These are phyloP conservation scores for Sturnus vulgaris DNA, from an alignment of 2,113 vertebrate species.

Conservation along the genomic window DNA sequence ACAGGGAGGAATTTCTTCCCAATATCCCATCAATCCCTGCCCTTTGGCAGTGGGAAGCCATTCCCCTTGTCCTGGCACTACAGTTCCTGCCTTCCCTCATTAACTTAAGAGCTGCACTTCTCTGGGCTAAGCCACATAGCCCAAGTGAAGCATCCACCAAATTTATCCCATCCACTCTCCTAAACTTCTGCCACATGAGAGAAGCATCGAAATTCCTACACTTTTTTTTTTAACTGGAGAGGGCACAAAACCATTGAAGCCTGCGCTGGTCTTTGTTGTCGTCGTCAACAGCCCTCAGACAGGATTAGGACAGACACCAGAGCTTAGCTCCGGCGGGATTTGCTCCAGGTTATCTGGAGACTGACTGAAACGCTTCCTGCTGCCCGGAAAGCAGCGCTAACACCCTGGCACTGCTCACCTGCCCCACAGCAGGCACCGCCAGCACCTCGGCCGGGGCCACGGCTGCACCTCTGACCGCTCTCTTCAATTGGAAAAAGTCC, in stretches of 20 bases:
- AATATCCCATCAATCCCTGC: background rate
- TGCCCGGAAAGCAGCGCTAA: background rate
- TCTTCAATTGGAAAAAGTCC: rapidly evolving
- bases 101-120: background rate
- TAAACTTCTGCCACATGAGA: background rate
- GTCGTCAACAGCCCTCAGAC: background rate
- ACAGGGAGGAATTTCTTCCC: background rate
- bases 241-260: background rate
- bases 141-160: rapidly evolving
- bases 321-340: background rate
- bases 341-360: background rate
- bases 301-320: background rate
- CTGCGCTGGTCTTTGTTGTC: background rate
- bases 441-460: background rate
- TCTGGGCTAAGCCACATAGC: rapidly evolving
- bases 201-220: rapidly evolving
- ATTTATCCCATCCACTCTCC: background rate
- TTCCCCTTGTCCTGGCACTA: background rate
- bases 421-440: background rate
- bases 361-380: background rate
- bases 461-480: background rate
- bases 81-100: background rate
- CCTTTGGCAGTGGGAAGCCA: background rate
- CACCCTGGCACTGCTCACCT: background rate
- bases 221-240: rapidly evolving